These are phyloP conservation scores for Thaleichthys pacificus DNA, from an alignment of 2,797 vertebrate genomes.

Conservation along the genomic window DNA sequence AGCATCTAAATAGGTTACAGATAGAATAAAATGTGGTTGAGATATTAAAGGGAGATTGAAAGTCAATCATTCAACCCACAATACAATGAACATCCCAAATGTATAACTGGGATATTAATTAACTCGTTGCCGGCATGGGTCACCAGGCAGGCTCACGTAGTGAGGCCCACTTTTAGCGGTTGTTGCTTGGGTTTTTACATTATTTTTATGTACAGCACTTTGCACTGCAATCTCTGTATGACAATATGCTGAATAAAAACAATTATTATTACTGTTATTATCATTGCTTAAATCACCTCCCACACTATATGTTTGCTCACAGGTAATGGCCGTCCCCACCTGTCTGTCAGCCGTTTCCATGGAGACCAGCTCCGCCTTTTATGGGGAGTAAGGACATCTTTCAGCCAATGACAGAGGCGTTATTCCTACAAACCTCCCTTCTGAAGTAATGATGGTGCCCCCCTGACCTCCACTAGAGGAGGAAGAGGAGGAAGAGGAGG, in stretches of 20 bases:
- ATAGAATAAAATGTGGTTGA: no score
- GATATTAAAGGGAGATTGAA: no score
- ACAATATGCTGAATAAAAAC: neutral
- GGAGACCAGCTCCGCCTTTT: constrained; percentile 44
- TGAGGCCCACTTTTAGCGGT: no score
- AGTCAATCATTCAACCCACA: no score
- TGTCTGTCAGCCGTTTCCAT: constrained; percentile 47
- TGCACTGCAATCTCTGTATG: neutral
- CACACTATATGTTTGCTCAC: constrained; percentile 25
- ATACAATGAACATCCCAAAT: no score
- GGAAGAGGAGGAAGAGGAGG: constrained; percentile 7
- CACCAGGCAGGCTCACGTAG: no score
- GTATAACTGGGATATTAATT: no score
- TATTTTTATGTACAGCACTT: no score
- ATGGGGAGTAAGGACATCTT: constrained; percentile 32
- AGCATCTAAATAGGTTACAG: no score
- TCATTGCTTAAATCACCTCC: neutral
- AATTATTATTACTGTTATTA: no score
- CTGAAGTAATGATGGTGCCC: constrained; percentile 38
- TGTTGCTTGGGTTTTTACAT: no score
- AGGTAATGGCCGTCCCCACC: constrained; percentile 40
- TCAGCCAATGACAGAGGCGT: constrained; percentile 44
- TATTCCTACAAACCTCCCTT: constrained; percentile 39
- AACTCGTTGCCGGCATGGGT: no score
- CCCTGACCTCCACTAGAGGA: constrained; percentile 38